phyloP scores from a whole-genome alignment of 2,888 invertebrate species.

The Brachyptera risi region DNA sequence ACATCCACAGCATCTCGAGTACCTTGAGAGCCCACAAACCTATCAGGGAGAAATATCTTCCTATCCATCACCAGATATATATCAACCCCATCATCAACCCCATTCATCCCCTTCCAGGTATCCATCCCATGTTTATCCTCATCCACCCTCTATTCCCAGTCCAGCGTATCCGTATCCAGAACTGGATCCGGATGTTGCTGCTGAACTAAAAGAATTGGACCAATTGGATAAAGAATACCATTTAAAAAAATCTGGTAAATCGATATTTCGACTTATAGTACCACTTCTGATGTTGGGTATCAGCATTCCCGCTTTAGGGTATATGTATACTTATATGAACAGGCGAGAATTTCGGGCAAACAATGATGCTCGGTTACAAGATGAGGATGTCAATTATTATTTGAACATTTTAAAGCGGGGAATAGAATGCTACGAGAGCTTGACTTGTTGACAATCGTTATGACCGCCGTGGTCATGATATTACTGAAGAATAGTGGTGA shows the following conservation, averaged over 20 bases:
- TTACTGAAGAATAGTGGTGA: no score
- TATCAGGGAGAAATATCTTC: no score
- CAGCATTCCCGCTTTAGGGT: conserved; percentile 28
- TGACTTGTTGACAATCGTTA: no score
- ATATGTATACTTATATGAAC: conserved; percentile 26
- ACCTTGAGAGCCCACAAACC: no score
- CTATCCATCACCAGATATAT: not conserved
- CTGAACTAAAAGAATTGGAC: not conserved
- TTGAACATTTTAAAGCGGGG: not conserved
- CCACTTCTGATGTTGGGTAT: conserved; percentile 27
- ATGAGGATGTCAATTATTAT: not conserved
- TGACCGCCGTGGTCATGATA: no score
- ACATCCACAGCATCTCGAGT: no score
- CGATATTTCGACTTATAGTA: conserved; percentile 13
- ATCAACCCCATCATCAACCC: not conserved
- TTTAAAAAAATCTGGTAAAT: not conserved
- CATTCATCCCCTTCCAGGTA: no score
- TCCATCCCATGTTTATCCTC: no score
- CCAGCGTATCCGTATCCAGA: not conserved
- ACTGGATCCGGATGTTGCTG: not conserved
- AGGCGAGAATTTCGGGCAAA: not conserved
- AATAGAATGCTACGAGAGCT: not conserved
- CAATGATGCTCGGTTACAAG: not conserved
- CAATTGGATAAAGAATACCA: conserved; percentile 1
- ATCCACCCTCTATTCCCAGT: no score